These are phyloP conservation scores for Chrysaora quinquecirrha DNA, from an alignment of 30 jellyfish, hydroid and myxozoan genomes.

Conservation along the genomic window DNA sequence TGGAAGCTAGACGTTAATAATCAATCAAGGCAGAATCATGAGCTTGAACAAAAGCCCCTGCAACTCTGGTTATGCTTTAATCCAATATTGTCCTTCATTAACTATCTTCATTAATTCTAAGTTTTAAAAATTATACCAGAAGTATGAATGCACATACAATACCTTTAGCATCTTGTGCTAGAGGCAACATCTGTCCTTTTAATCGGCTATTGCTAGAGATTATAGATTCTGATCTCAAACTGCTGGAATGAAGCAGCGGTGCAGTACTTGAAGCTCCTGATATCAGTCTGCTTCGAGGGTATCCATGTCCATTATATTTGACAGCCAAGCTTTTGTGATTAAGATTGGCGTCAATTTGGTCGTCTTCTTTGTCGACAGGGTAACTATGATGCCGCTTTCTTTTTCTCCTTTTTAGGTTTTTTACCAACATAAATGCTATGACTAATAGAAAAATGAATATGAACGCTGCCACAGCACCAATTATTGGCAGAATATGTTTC, in stretches of 20 bases:
- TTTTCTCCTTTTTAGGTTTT: not conserved
- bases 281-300: slow-evolving; percentile 7
- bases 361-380: not conserved
- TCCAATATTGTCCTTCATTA: no score
- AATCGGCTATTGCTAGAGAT: slow-evolving; percentile 37
- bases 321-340: slow-evolving; percentile 16
- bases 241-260: slow-evolving; percentile 35
- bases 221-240: slow-evolving; percentile 33
- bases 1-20: no score
- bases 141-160: no score
- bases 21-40: no score
- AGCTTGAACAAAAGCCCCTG: no score
- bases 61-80: no score
- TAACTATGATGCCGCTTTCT: not conserved
- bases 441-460: not conserved
- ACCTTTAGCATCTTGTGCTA: slow-evolving; percentile 40
- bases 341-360: slow-evolving; percentile 35
- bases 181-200: slow-evolving; percentile 13
- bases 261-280: slow-evolving; percentile 38
- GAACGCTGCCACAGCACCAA: slow-evolving; percentile 3
- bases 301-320: slow-evolving; percentile 1
- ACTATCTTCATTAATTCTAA: no score
- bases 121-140: no score
- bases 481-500: not conserved
- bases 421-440: not conserved